Conservation (phyloP, 2,113 vertebrate species). For the Monopterus albus region DNA sequence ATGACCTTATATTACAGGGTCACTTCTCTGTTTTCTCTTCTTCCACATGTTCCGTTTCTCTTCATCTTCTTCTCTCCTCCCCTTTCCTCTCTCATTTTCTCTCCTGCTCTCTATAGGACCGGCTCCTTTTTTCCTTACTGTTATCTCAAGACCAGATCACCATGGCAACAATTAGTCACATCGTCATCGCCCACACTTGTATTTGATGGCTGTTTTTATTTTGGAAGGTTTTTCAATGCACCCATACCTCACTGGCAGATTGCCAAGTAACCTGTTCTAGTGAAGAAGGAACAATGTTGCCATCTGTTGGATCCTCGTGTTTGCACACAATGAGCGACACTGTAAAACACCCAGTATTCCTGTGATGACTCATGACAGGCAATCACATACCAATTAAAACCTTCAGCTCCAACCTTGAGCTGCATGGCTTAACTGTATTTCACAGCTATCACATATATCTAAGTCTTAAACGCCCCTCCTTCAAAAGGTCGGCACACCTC, state of each 20-base stretch:
- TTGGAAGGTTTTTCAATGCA: conserved; percentile 62
- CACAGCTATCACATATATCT: conserved; percentile 33
- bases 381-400: conserved; percentile 72
- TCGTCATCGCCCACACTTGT: conserved; percentile 74
- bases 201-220: conserved; percentile 80
- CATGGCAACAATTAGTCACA: conserved; percentile 83
- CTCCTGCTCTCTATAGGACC: conserved; percentile 27
- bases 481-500: conserved; percentile 29
- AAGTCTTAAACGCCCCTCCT: conserved; percentile 1
- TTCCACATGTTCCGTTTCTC: conserved; percentile 45
- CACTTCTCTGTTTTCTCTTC: conserved; percentile 47
- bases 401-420: conserved; percentile 21
- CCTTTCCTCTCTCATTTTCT: conserved; percentile 32
- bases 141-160: conserved; percentile 76
- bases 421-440: conserved; percentile 34
- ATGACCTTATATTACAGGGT: conserved; percentile 67
- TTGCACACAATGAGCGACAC: conserved; percentile 44
- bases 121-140: conserved; percentile 47
- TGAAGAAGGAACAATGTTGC: conserved; percentile 79
- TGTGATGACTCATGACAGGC: conserved; percentile 67
- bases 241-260: conserved; percentile 58
- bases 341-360: conserved; percentile 40
- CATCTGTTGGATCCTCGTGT: conserved; percentile 79
- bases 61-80: conserved; percentile 18
- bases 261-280: conserved; percentile 63